Base-by-base conservation (phyloP, 2,113 vertebrate genomes). In the Spea bombifrons region DNA sequence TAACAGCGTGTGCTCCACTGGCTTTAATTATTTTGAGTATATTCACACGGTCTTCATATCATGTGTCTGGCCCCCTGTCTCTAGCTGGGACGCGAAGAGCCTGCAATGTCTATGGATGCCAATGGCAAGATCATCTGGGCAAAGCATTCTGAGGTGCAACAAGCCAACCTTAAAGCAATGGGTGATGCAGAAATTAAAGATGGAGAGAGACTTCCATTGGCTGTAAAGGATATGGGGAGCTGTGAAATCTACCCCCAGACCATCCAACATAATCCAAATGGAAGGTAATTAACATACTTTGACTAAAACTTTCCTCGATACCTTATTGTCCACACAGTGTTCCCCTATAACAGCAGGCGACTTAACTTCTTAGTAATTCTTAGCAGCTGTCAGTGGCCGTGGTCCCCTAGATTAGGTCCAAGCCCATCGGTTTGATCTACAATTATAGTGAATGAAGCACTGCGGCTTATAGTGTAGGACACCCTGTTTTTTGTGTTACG, bases 211-310 rank as follows among this genome's bases (percentile, higher is more conserved):
- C 85, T 99, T 71, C 97, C 97, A 0, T 85, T 99, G 84, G 97
- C 97, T 69, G 97, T 99, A 10, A 99, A 99, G 88, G 97, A 99
- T 80, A 98, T 99, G 97, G 97, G 97, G 76, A 99, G 97, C 87
- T 99, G 97, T 88, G 97, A 99, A 87, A 98, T 99, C 84, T 99
- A 99, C 84, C 97, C 97, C 71, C 97, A 99, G 88, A 99, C 97
- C 13, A 98, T 99, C 84, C 97, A 97, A 82, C 97, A 99, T 85
- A 99, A 99, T 83, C 97, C 97, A 1, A 99, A 99, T 47, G 97
- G 97, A 87, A 92, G 97, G 97, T 98, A 90, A 83, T 79, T 4
- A 30, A 4, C 55, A 59, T 9, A 13, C 6, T 7, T 52, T 6
- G 50, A 52, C 50, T 52, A 52, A 7, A 52, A 52, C 6, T 7